Conservation (phyloP, 2,797 vertebrate genomes). For the Pseudochirops cupreus region DNA sequence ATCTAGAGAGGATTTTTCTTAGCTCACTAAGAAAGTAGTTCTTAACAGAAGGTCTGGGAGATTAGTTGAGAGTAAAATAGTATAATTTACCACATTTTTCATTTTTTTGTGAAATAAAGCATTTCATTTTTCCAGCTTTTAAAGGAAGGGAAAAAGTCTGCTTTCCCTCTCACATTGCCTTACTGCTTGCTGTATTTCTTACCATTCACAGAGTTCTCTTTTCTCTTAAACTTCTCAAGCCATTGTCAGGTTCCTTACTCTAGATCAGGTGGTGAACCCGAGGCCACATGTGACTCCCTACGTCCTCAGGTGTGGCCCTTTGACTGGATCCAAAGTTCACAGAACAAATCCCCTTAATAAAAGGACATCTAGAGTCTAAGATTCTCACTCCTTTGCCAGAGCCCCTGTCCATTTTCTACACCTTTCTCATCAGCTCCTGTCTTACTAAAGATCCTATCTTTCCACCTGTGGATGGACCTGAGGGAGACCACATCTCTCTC, state of each 20-base stretch:
- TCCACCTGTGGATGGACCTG: neutral
- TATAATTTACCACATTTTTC: neutral
- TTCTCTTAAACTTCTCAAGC: neutral
- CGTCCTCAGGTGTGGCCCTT: too few species aligned
- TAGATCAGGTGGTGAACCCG: neutral
- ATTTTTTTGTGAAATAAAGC: constrained; percentile 19
- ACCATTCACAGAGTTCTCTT: neutral
- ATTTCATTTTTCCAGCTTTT: constrained; percentile 37
- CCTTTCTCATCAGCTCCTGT: neutral
- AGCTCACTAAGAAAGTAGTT: neutral
- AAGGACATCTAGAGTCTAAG: neutral
- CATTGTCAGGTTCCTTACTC: neutral
- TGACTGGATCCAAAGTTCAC: too few species aligned
- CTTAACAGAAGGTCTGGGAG: constrained; percentile 1
- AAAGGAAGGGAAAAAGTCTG: neutral
- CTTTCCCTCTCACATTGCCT: neutral
- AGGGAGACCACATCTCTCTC: neutral
- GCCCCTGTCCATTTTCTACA: neutral
- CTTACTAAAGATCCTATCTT: neutral
- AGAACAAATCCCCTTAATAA: too few species aligned
- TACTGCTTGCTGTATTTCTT: neutral
- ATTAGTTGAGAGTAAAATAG: neutral
- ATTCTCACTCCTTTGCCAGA: neutral
- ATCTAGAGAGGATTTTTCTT: constrained; percentile 17
- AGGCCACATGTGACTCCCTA: too few species aligned